These are phyloP conservation scores for Acestrorhynchus altus DNA, from an alignment of 2,797 vertebrate genomes.

Conservation along the genomic window DNA sequence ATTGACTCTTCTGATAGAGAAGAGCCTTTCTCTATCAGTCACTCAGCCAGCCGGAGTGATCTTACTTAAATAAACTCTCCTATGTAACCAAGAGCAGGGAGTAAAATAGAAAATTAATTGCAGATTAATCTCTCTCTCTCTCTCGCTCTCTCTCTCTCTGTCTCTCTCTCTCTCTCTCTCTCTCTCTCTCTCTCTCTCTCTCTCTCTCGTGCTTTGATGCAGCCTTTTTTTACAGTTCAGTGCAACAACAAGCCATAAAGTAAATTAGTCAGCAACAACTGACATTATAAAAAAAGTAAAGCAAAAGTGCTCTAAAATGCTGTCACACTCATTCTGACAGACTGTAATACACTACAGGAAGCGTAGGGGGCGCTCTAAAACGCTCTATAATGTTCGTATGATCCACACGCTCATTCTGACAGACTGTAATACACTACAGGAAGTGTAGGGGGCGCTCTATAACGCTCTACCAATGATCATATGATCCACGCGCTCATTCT, in stretches of 20 bases:
- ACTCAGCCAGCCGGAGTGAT: background rate
- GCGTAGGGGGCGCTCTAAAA: too few species aligned
- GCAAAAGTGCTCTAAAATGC: too few species aligned
- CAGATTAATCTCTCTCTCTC: constrained; percentile 2
- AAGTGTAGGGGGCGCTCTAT: too few species aligned
- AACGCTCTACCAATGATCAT: too few species aligned
- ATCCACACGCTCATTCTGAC: too few species aligned
- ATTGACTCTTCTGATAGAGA: background rate
- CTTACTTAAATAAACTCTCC: constrained; percentile 22
- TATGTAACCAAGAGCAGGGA: constrained; percentile 6
- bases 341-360: too few species aligned
- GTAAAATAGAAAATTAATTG: constrained; percentile 32
- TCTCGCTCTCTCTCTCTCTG: constrained; percentile 1
- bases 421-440: too few species aligned
- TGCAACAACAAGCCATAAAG: background rate
- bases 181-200: background rate
- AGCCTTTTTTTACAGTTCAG: background rate
- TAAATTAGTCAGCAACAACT: background rate
- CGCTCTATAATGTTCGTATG: too few species aligned
- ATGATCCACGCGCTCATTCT: too few species aligned
- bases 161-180: background rate
- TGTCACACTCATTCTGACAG: too few species aligned
- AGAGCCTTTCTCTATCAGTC: background rate
- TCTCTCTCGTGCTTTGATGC: background rate
- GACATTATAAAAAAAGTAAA: too few species aligned